These are phyloP conservation scores for Hyperoplus immaculatus DNA, from an alignment of 2,797 vertebrate genomes.

Conservation along the genomic window DNA sequence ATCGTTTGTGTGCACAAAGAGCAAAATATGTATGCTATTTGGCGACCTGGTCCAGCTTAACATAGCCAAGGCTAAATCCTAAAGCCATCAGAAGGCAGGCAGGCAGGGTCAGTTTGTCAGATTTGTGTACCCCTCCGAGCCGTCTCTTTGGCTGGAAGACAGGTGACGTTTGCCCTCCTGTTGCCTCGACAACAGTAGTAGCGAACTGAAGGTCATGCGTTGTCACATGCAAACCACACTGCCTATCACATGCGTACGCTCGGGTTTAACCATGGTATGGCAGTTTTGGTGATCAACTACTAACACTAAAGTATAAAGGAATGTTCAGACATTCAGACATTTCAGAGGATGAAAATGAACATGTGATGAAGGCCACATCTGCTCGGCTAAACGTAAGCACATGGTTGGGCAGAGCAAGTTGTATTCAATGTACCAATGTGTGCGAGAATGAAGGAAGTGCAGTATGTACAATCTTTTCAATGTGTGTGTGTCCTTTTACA, in stretches of 20 bases:
- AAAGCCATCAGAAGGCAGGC: not conserved
- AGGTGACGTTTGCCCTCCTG: constrained; percentile 8
- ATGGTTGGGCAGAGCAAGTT: not conserved
- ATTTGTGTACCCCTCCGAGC: constrained; percentile 49
- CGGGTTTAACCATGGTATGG: not conserved
- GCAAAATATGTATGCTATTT: not conserved
- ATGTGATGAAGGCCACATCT: not conserved
- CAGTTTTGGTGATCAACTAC: not conserved
- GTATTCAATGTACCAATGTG: not conserved
- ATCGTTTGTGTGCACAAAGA: constrained; percentile 1
- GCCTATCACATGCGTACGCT: constrained; percentile 52
- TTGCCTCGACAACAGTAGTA: not conserved
- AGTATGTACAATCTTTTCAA: not conserved
- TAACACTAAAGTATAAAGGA: constrained; percentile 4
- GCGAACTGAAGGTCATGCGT: constrained; percentile 33
- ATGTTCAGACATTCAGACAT: constrained; percentile 4
- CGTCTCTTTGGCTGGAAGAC: constrained; percentile 7
- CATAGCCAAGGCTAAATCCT: constrained; percentile 34
- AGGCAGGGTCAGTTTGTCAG: constrained; percentile 23
- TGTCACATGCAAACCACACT: constrained; percentile 61
- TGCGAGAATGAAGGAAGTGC: not conserved
- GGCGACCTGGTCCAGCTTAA: constrained; percentile 33
- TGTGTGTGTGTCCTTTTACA: not conserved
- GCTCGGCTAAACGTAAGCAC: constrained; percentile 38
- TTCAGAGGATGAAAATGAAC: constrained; percentile 14